Evolutionary conservation across 1,140 invertebrate species (phyloP).

Genomic region (Danaus melanippus): DNA sequence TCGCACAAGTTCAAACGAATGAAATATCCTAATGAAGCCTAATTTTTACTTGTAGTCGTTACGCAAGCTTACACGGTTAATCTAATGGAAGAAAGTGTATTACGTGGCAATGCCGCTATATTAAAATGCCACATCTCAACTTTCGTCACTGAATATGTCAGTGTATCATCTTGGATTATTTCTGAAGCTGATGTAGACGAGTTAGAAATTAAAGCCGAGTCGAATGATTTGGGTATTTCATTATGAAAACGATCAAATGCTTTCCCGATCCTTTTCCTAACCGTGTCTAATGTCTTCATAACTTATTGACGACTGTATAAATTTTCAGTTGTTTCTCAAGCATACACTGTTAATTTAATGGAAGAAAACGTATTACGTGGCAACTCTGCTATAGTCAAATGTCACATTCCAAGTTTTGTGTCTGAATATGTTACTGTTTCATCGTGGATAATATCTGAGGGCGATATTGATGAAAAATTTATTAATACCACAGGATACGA

Average conservation of each 20-base stretch:
- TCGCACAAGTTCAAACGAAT: no score
- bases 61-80: slow-evolving; percentile 89
- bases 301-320: slow-evolving; percentile 7
- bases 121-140: slow-evolving; percentile 94
- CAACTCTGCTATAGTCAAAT: slow-evolving; percentile 91
- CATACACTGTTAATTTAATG: slow-evolving; percentile 90
- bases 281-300: slow-evolving; percentile 8
- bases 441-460: slow-evolving; percentile 82
- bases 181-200: slow-evolving; percentile 76
- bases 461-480: slow-evolving; percentile 60
- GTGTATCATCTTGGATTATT: slow-evolving; percentile 88
- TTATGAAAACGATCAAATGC: slow-evolving; percentile 8
- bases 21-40: no score
- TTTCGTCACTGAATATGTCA: slow-evolving; percentile 91
- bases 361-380: slow-evolving; percentile 91
- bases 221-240: slow-evolving; percentile 54
- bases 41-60: slow-evolving; percentile 80
- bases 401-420: slow-evolving; percentile 93
- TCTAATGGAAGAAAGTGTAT: slow-evolving; percentile 91
- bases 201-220: slow-evolving; percentile 54
- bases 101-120: slow-evolving; percentile 89
- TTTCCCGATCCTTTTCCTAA: slow-evolving; percentile 14
- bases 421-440: slow-evolving; percentile 89
- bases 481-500: slow-evolving; percentile 58
- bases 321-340: slow-evolving; percentile 88